A percentile compares a stretch with the other conserved stretches of the same genome.
phyloP scores from a whole-genome alignment of 2,888 invertebrate genomes.

The Eupithecia insigniata region DNA sequence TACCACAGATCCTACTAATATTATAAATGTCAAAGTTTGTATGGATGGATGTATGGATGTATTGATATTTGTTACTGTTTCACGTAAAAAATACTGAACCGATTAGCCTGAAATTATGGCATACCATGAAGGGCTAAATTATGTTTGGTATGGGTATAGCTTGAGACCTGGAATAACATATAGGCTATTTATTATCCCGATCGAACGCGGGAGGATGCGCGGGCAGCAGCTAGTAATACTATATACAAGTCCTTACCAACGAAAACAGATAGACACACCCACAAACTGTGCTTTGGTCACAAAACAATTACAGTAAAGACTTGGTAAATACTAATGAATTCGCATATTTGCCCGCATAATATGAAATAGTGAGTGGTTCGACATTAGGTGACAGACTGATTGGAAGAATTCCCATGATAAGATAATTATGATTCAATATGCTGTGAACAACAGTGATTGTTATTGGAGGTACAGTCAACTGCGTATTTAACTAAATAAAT shows the following conservation, averaged over 20 bases:
- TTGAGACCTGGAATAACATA: too few species aligned
- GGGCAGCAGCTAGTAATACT: too few species aligned
- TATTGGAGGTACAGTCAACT: slow-evolving; percentile 11
- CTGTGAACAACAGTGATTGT: slow-evolving; percentile 28
- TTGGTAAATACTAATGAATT: slow-evolving; percentile 10
- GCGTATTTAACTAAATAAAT: neutral
- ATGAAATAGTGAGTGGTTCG: slow-evolving; percentile 23
- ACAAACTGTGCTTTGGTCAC: neutral
- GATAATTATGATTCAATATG: slow-evolving; percentile 35
- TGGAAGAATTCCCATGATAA: slow-evolving; percentile 44
- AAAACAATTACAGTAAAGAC: neutral
- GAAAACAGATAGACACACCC: slow-evolving; percentile 10
- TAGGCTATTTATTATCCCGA: too few species aligned
- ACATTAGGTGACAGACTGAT: slow-evolving; percentile 36
- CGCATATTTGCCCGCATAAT: slow-evolving; percentile 30
- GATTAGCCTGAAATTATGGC: too few species aligned
- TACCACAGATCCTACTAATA: too few species aligned
- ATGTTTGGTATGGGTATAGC: too few species aligned
- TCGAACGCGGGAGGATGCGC: too few species aligned
- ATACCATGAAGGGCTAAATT: too few species aligned
- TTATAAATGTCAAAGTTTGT: too few species aligned
- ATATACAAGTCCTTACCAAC: neutral
- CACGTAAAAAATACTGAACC: too few species aligned
- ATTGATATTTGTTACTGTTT: too few species aligned
- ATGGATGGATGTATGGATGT: too few species aligned